Base-by-base conservation (phyloP, 2,113 vertebrate genomes). In the Tachuris rubrigastra region DNA sequence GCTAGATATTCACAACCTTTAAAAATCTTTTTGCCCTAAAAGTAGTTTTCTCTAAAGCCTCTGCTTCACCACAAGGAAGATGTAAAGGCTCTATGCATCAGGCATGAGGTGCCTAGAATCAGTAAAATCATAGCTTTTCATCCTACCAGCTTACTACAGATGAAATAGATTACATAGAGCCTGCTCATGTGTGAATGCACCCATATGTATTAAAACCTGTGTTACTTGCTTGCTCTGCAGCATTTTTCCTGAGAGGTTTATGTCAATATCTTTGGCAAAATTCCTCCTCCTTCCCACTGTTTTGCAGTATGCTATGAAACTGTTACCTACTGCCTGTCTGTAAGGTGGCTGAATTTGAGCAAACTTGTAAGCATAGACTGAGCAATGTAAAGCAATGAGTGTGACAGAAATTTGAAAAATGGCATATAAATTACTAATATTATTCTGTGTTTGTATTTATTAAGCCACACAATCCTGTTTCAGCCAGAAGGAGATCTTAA, bases 261-360 rank as follows among this genome's bases (percentile, higher is more conserved):
- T 93, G 63, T 92, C 88, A 93, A 91, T 37, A 77, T 67, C 71
- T 80, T 65, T 96, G 92, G 92, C 88, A 94, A 88, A 91, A 86
- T 93, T 93, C 65, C 90, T 60, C 47, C 47, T 90, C 35, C 66
- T 83, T 93, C 85, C 83, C 58, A 84, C 72, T 92, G 90, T 89
- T 96, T 81, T 93, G 90, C 79, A 87, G 79, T 65, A 88, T 88
- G 95, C 65, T 81, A 37, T 22, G 52, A 84, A 93, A 71, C 76
- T 75, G 55, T 74, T 88, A 85, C 79, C 67, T 88, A 80, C 52
- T 42, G 88, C 68, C 85, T 76, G 68, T 75, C 68, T 93, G 85
- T 44, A 83, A 92, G 15, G 60, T 49, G 76, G 65, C 72, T 96
- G 95, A 90, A 91, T 93, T 90, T 86, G 81, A 88, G 79, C 79